phyloP scores from a whole-genome alignment of 2,888 invertebrate species.

The Selenia dentaria region DNA sequence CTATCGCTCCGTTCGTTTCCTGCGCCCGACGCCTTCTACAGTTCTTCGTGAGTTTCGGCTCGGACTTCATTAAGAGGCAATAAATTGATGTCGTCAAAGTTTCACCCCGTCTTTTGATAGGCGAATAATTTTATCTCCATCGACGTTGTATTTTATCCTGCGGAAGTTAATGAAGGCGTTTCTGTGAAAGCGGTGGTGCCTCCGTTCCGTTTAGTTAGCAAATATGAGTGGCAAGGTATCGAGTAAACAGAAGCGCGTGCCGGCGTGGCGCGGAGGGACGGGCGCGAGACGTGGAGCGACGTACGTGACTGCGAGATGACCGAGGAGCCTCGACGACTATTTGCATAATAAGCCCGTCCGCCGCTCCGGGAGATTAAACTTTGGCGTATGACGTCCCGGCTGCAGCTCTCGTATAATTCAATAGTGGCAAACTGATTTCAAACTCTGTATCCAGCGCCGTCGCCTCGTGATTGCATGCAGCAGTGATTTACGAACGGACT shows the following conservation, averaged over 20 bases:
- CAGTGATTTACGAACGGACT: constrained; percentile 61
- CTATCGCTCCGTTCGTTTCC: constrained; percentile 61
- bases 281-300: constrained; percentile 43
- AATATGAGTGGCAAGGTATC: constrained; percentile 30
- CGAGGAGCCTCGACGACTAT: constrained; percentile 68
- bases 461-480: constrained; percentile 64
- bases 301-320: constrained; percentile 72
- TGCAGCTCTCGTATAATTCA: constrained; percentile 79
- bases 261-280: constrained; percentile 17
- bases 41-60: constrained; percentile 49
- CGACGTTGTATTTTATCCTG: constrained; percentile 57
- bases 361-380: constrained; percentile 79
- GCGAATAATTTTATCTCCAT: constrained; percentile 74
- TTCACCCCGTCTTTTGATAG: constrained; percentile 69
- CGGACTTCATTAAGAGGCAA: constrained; percentile 64
- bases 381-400: constrained; percentile 77
- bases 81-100: constrained; percentile 71
- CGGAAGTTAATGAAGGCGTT: constrained; percentile 54
- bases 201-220: constrained; percentile 25
- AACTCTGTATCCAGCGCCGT: constrained; percentile 57
- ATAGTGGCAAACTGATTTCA: constrained; percentile 80
- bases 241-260: constrained; percentile 27
- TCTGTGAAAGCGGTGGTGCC: constrained; percentile 29
- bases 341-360: constrained; percentile 80
- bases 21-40: constrained; percentile 55